Evolutionary conservation across 2,797 vertebrate genomes (phyloP), one percentile per base, ranked within the genome.

Genomic region (Erpetoichthys calabaricus): DNA sequence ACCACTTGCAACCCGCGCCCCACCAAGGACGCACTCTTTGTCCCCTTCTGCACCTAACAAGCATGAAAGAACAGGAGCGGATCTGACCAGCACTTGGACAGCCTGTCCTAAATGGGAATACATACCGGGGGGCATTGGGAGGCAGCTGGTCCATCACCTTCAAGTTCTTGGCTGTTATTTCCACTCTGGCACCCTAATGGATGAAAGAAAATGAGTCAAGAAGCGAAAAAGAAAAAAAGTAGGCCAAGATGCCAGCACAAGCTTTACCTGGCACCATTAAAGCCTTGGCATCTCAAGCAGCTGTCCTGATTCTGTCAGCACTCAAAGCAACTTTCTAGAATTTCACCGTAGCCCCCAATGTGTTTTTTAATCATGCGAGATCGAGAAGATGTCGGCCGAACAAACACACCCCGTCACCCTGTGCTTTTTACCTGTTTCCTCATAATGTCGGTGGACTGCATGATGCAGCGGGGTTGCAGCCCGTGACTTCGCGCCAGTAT

Each of bases 381-480:
- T 25, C 25, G 25, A 25, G 25, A 25, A 25, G 25, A 25, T 2
- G 25, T 25, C 25, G 25, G 25, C 25, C 2, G 25, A 25, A 25
- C 25, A 25, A 25, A 25, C 25, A 25, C 25, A 25, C 25, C n/a
- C n/a, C n/a, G n/a, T n/a, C n/a, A n/a, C n/a, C 25, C 25, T 1
- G 25, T 25, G 25, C 25, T 25, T 25, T 25, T 61, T 52, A 98
- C 96, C 81, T 99, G 96, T 79, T 99, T 99, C 41, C 96, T 81
- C 94, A 99, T 97, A 66, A 99, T 93, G 73, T 99, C 96, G 60
- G 93, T 91, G 41, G 96, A 91, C 71, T 97, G 95, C 95, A 99
- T 99, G 71, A 95, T 86, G 53, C 94, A 98, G 66, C 90, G 94
- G 2, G 95, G 96, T 65, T 93, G 71, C 59, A 99, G 87, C 1